Evolutionary conservation across 2,888 invertebrate genomes (phyloP).

Genomic region (Erpobdella octoculata): DNA sequence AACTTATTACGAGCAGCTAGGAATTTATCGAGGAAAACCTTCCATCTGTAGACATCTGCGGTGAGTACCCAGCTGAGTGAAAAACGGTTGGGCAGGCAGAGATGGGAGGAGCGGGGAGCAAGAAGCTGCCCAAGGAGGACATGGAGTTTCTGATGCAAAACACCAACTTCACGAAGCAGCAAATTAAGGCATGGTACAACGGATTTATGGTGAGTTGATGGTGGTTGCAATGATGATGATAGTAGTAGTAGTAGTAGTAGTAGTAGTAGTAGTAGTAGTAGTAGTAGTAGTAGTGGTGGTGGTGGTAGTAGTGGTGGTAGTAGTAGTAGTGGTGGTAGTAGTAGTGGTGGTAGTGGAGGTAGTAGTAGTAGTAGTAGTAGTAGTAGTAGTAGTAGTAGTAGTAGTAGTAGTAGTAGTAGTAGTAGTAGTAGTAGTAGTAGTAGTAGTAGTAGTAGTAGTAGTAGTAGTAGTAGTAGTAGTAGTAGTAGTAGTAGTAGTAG

Average conservation of each 20-base stretch:
- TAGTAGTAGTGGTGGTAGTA: background rate
- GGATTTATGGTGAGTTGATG: conserved; percentile 25
- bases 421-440: conserved; percentile 26
- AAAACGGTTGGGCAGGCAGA: background rate
- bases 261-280: conserved; percentile 15
- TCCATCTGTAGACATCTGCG: no score
- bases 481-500: conserved; percentile 18
- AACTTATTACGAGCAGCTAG: no score
- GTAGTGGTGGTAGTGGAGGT: no score
- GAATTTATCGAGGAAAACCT: no score
- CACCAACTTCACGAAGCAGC: conserved; percentile 30
- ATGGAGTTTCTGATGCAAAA: conserved; percentile 29
- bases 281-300: conserved; percentile 6
- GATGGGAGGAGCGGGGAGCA: conserved; percentile 47
- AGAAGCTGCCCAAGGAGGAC: conserved; percentile 38
- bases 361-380: conserved; percentile 17
- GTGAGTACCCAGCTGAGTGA: no score
- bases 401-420: conserved; percentile 19
- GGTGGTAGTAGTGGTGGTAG: background rate
- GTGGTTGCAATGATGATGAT: background rate
- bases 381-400: conserved; percentile 17
- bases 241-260: conserved; percentile 18
- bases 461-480: conserved; percentile 17
- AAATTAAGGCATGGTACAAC: conserved; percentile 30
- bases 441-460: conserved; percentile 24